These are phyloP conservation scores for Oxystoma pomonae DNA, from an alignment of 2,888 invertebrate species.

Conservation along the genomic window DNA sequence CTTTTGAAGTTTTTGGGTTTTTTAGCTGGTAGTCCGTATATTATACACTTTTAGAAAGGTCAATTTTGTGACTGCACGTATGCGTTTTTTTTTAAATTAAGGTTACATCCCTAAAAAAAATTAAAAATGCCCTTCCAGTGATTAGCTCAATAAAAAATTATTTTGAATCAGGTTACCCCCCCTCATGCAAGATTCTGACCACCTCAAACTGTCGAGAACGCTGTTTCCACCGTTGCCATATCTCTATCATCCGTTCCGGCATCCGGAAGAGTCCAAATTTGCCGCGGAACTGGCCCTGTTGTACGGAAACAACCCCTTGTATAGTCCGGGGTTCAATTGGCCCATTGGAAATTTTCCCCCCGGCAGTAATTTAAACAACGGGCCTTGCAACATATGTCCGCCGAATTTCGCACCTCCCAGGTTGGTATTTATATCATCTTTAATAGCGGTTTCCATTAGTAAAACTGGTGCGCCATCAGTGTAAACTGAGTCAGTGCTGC, in stretches of 20 bases:
- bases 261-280: conserved; percentile 53
- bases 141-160: too few relatives aligned
- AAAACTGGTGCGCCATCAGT: too few relatives aligned
- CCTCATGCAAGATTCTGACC: conserved; percentile 50
- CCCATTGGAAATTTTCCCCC: conserved; percentile 30
- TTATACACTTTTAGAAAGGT: too few relatives aligned
- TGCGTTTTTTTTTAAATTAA: too few relatives aligned
- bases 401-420: conserved; percentile 31
- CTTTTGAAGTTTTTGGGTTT: too few relatives aligned
- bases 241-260: conserved; percentile 60
- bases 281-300: conserved; percentile 69
- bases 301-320: conserved; percentile 54
- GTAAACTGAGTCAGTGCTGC: too few relatives aligned
- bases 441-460: background rate
- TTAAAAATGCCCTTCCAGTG: too few relatives aligned
- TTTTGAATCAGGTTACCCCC: conserved; percentile 48
- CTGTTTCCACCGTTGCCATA: conserved; percentile 70
- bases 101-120: too few relatives aligned
- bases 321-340: conserved; percentile 50
- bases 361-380: conserved; percentile 27
- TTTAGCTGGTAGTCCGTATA: too few relatives aligned
- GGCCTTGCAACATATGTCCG: conserved; percentile 44
- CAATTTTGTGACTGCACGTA: too few relatives aligned
- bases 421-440: conserved; percentile 28
- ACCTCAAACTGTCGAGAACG: conserved; percentile 61